Evolutionary conservation across 2,113 vertebrate genomes (phyloP).

Genomic region (Pristiophorus japonicus): DNA sequence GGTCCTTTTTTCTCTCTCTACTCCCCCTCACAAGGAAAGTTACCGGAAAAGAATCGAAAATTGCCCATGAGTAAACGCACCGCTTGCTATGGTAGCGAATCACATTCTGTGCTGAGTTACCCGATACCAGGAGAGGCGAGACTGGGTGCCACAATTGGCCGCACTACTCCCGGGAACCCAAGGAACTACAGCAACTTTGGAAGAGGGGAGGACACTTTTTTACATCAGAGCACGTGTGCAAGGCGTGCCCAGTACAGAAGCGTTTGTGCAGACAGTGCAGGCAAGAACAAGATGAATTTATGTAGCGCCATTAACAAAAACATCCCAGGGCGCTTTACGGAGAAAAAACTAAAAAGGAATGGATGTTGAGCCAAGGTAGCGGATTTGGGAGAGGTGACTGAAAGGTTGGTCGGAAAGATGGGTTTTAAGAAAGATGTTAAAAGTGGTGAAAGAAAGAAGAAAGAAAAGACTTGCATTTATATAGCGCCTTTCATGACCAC

Average conservation of each 20-base stretch:
- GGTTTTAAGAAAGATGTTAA: too few species aligned
- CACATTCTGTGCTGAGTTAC: background rate
- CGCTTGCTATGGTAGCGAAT: background rate
- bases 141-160: background rate
- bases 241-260: background rate
- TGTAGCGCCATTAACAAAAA: background rate
- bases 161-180: background rate
- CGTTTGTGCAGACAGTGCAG: background rate
- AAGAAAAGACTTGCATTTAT: too few species aligned
- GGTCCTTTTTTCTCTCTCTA: background rate
- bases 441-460: too few species aligned
- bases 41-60: too few species aligned
- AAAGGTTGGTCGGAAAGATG: too few species aligned
- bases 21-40: background rate
- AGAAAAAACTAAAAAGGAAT: background rate
- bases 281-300: background rate
- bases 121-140: background rate
- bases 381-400: too few species aligned
- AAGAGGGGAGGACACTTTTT: background rate
- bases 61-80: too few species aligned
- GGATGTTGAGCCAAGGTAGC: background rate
- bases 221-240: background rate
- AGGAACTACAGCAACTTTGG: too few species aligned
- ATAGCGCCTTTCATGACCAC: too few species aligned
- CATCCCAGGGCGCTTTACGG: background rate